Base-by-base conservation (phyloP, 2,797 vertebrate species). In the Notamacropus eugenii region DNA sequence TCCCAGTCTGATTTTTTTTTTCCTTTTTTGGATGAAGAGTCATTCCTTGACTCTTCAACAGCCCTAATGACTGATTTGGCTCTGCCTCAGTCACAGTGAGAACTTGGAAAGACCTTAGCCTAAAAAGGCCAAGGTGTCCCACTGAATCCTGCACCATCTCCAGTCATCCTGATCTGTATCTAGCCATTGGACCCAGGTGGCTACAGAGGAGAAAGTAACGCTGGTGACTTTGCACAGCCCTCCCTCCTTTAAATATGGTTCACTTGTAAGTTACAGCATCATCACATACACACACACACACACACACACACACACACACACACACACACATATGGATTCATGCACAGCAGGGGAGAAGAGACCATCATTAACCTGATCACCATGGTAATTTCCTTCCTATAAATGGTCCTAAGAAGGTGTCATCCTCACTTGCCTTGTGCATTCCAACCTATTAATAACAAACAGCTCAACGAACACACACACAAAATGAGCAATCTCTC, bases 121-220 rank as follows among this genome's bases (percentile, higher is more conserved):
- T 12, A 34, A 62, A 34, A 62, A 62, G 12, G 29, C 4, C 59
- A 62, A 62, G 29, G 10, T 62, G 29, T 34, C 4, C 12, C 29
- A 13, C 11, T 13, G 12, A 0, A 62, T 34, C 2, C 58, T 31
- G 59, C 0, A 28, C 95, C 54, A 27, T 92, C 16, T 55, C 91
- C 31, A 24, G 9, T 31, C 87, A 19, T 2, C 55, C 82, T 92
- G 40, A n/a, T 54, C 24, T 40, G 16, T 67, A 67, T 54, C 54
- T 28, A n/a, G 0, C 82, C 19, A 82, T 2, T 0, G 59, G 22
- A 27, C 16, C 40, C 11, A 95, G 46, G 11, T 58, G 5, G 92
- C 91, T 56, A 50, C 82, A 3, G 93, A n/a, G 27, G 93, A 95
- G 62, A 94, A 93, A 94, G 94, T 52, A 40, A 34, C 14, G 57